Evolutionary conservation across 2,888 invertebrate genomes (phyloP), one percentile per base, ranked within the genome.

Genomic region (Encarsia formosa): DNA sequence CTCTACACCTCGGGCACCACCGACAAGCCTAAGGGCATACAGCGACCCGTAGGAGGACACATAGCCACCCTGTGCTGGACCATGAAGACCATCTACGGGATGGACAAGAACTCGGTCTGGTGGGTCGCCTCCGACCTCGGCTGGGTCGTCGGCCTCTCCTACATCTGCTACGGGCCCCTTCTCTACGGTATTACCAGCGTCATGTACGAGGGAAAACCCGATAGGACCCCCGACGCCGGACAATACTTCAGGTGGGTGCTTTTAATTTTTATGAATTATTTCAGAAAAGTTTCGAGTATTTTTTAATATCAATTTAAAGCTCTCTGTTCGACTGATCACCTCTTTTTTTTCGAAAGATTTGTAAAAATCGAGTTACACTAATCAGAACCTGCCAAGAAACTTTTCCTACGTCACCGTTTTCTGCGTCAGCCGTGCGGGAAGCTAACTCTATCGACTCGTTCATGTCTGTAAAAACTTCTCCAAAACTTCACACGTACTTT

Each of bases 111-210:
- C 11, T 91, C 93, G 18, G 82, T 86, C 24, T 95, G 94, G 86
- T 96, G 94, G 92, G 86, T 88, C 13, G 91, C 91, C 0, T 94
- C 94, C 34, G 88, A 88, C 66, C 79, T 89, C 46, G 92, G 92
- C 11, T 92, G 92, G 92, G 94, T 95, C 0, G 94, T 95, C 1
- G 95, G 95, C 0, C 94, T 93, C 68, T 94, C 93, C 0, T 96
- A 93, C 71, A 94, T 94, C 61, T 91, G 92, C 71, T 96, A 95
- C 64, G 95, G 87, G 0, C 95, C 95, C 0, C 76, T 95, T 4
- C 75, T 91, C 1, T 84, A 86, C 59, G 90, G 93, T 0, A 78
- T 85, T 37, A 93, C 93, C 0, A 87, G 86, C 43, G 79, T 92
- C 18, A 82, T 92, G 77, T 91, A 89, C 66, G 90, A 96, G 74